Percentiles rank a stretch among this genome's conserved stretches.
Evolutionary conservation across 2,888 invertebrate genomes (phyloP).

Genomic region (Drosophila ezoana): DNA sequence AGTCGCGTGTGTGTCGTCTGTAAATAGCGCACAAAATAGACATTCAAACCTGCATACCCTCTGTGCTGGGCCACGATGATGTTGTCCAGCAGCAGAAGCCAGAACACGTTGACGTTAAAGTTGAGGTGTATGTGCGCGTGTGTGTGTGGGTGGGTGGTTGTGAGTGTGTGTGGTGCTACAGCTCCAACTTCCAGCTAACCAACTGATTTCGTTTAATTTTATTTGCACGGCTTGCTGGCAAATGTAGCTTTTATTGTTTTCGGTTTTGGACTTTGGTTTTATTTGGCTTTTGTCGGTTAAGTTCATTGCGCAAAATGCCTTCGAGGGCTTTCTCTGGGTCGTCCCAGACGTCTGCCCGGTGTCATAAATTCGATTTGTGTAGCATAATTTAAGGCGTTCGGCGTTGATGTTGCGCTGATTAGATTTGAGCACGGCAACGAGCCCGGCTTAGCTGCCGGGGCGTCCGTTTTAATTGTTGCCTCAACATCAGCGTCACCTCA

Average conservation of each 20-base stretch:
- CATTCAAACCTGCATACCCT: slow-evolving; percentile 65
- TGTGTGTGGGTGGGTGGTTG: not conserved
- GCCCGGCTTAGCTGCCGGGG: slow-evolving; percentile 4
- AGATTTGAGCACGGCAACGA: slow-evolving; percentile 65
- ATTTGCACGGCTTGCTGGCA: slow-evolving; percentile 67
- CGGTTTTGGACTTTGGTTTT: slow-evolving; percentile 76
- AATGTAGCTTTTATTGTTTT: slow-evolving; percentile 79
- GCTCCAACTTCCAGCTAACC: slow-evolving; percentile 29
- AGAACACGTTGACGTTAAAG: slow-evolving; percentile 35
- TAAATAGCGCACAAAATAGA: slow-evolving; percentile 82
- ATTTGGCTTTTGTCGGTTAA: slow-evolving; percentile 53
- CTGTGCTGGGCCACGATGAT: slow-evolving; percentile 21
- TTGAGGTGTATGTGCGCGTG: slow-evolving; percentile 41
- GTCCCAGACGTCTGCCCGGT: slow-evolving; percentile 27
- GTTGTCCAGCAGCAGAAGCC: slow-evolving; percentile 39
- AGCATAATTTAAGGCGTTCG: slow-evolving; percentile 74
- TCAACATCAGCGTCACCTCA: slow-evolving; percentile 75
- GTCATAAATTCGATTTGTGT: slow-evolving; percentile 79
- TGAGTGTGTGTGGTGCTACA: slow-evolving; percentile 6
- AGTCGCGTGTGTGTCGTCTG: slow-evolving; percentile 68
- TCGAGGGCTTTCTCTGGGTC: slow-evolving; percentile 19
- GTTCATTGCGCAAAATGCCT: slow-evolving; percentile 59
- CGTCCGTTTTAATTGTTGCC: slow-evolving; percentile 69
- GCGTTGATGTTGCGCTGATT: slow-evolving; percentile 70
- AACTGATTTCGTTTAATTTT: slow-evolving; percentile 77